A percentile compares a stretch with the other conserved stretches of the same genome.
These are phyloP conservation scores for Octopus bimaculoides DNA, from an alignment of 1,140 invertebrate genomes.

Conservation along the genomic window DNA sequence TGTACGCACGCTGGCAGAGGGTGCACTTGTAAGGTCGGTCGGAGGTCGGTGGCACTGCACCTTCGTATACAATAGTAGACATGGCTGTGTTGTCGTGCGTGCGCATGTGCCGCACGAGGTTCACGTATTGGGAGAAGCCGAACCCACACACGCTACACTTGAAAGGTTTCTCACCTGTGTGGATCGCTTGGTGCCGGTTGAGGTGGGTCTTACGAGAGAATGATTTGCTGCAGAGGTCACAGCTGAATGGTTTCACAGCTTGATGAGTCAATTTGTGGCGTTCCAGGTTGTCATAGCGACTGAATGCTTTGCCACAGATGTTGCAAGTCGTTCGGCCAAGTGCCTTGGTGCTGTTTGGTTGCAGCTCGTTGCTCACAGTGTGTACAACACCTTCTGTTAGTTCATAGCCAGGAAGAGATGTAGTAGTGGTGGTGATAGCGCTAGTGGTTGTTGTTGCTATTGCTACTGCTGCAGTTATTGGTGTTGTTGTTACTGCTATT, in stretches of 20 bases:
- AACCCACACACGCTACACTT: constrained; percentile 61
- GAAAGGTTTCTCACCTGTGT: constrained; percentile 57
- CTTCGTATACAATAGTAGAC: background rate
- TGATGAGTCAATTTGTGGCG: constrained; percentile 64
- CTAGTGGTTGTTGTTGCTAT: background rate
- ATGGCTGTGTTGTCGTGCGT: constrained; percentile 13
- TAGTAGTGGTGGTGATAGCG: background rate
- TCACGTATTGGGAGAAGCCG: constrained; percentile 49
- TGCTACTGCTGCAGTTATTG: too few species aligned
- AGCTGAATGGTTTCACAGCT: constrained; percentile 83
- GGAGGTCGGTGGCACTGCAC: background rate
- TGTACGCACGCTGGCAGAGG: background rate
- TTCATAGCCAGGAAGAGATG: background rate
- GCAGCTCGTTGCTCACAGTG: background rate
- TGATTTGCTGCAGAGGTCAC: constrained; percentile 77
- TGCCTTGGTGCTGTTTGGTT: too few species aligned
- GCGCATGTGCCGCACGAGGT: background rate
- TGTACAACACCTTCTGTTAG: background rate
- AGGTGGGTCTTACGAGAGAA: constrained; percentile 65
- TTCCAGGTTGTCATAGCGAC: constrained; percentile 65
- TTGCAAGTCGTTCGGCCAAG: constrained; percentile 49
- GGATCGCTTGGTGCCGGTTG: constrained; percentile 18
- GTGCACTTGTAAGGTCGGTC: constrained; percentile 14
- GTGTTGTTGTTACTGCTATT: too few species aligned
- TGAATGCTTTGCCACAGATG: constrained; percentile 67